A percentile compares a stretch with the other conserved stretches of the same genome.
phyloP scores from a whole-genome alignment of 2,888 invertebrate genomes.

The Trypoxylon attenuatum region DNA sequence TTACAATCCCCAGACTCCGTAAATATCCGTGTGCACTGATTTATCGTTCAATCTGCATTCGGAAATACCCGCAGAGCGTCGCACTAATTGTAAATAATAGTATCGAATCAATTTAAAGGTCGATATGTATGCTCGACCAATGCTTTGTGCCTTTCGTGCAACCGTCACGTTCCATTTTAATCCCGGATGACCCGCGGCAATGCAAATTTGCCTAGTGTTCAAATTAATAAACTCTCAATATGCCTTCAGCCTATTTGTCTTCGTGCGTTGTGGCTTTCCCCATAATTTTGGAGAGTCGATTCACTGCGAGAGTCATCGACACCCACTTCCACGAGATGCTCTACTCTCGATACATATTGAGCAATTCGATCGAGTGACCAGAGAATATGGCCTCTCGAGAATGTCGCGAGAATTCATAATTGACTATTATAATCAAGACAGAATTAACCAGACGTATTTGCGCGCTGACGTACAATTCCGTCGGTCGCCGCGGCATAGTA shows the following conservation, averaged over 20 bases:
- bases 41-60: background rate
- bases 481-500: slow-evolving; percentile 26
- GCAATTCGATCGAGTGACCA: slow-evolving; percentile 17
- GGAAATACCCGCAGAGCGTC: background rate
- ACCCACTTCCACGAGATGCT: slow-evolving; percentile 34
- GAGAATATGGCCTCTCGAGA: slow-evolving; percentile 7
- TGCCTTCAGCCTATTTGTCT: background rate
- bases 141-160: background rate
- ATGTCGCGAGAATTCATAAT: slow-evolving; percentile 34
- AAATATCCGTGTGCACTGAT: background rate
- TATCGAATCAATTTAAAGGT: background rate
- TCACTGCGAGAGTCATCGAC: no score
- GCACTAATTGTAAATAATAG: background rate
- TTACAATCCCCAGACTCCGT: no score
- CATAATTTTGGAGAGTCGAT: no score
- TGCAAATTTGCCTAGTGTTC: background rate
- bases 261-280: no score
- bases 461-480: slow-evolving; percentile 34
- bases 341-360: no score
- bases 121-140: background rate
- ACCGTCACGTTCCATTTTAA: background rate
- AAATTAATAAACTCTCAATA: background rate
- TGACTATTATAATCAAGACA: slow-evolving; percentile 52
- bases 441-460: slow-evolving; percentile 48
- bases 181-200: background rate